These are phyloP conservation scores for Scotopteryx bipunctaria DNA, from an alignment of 2,888 invertebrate genomes.

Conservation along the genomic window DNA sequence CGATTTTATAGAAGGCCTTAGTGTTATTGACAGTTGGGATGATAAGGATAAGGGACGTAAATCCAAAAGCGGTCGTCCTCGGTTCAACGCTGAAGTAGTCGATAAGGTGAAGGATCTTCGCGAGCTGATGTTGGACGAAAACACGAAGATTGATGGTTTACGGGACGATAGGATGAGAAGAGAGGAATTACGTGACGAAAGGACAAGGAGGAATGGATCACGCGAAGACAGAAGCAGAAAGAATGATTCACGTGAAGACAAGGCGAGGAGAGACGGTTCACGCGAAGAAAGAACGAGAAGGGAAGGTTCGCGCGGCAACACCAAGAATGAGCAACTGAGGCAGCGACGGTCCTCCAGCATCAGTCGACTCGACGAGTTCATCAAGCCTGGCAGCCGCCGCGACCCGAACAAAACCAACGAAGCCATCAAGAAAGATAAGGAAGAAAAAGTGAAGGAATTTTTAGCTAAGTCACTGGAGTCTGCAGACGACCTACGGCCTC, in stretches of 20 bases:
- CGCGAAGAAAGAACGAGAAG: constrained; percentile 23
- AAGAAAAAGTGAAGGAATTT: constrained; percentile 72
- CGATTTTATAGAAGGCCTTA: constrained; percentile 75
- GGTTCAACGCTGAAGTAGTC: constrained; percentile 48
- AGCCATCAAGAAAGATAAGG: constrained; percentile 73
- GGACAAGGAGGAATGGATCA: background rate
- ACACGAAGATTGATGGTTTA: background rate
- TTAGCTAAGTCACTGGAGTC: constrained; percentile 71
- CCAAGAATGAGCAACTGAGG: constrained; percentile 8
- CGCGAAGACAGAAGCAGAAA: background rate
- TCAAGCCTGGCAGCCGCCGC: constrained; percentile 73
- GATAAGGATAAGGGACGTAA: constrained; percentile 44
- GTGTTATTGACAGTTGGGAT: constrained; percentile 76
- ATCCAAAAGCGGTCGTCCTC: constrained; percentile 32
- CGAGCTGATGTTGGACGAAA: constrained; percentile 50
- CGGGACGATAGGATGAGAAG: constrained; percentile 11
- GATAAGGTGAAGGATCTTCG: constrained; percentile 61
- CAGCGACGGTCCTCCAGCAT: constrained; percentile 39
- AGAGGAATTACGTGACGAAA: background rate
- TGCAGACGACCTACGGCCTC: constrained; percentile 66
- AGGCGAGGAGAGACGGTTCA: background rate
- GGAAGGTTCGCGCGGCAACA: background rate
- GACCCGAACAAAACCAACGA: constrained; percentile 72
- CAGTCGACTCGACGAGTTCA: constrained; percentile 56
- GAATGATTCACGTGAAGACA: background rate